phyloP scores from a whole-genome alignment of 2,797 vertebrate species.

The Merluccius polli region DNA sequence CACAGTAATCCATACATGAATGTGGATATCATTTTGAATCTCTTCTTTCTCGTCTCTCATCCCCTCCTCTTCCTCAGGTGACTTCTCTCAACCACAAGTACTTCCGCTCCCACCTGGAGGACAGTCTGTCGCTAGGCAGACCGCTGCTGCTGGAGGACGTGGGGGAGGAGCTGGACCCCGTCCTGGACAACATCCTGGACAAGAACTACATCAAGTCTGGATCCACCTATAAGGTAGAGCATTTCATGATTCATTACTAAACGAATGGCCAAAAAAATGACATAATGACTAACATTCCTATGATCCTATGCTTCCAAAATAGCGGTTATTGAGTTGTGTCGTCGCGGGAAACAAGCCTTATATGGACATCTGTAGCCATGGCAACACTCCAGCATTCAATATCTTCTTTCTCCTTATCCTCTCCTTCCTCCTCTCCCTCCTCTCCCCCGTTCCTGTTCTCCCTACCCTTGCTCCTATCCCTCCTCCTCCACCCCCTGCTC shows the following conservation, averaged over 20 bases:
- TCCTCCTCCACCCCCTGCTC: not conserved
- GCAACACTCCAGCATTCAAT: not conserved
- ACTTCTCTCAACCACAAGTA: constrained; percentile 81
- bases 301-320: too few relatives aligned
- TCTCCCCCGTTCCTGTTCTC: not conserved
- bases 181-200: constrained; percentile 82
- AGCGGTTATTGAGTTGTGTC: too few relatives aligned
- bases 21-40: not conserved
- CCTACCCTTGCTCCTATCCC: constrained; percentile 5
- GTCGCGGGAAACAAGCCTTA: too few relatives aligned
- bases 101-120: constrained; percentile 80
- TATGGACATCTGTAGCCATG: not conserved
- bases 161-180: constrained; percentile 82
- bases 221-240: constrained; percentile 76
- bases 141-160: constrained; percentile 82
- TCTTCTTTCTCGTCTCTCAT: not conserved
- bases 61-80: constrained; percentile 59
- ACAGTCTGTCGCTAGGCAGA: constrained; percentile 76
- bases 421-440: not conserved
- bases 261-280: too few relatives aligned
- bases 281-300: too few relatives aligned
- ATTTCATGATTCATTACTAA: too few relatives aligned
- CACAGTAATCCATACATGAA: not conserved
- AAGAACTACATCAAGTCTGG: constrained; percentile 85
- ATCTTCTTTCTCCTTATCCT: too few relatives aligned